Evolutionary conservation across 2,113 vertebrate species (phyloP).

Genomic region (Anoura caudifer): DNA sequence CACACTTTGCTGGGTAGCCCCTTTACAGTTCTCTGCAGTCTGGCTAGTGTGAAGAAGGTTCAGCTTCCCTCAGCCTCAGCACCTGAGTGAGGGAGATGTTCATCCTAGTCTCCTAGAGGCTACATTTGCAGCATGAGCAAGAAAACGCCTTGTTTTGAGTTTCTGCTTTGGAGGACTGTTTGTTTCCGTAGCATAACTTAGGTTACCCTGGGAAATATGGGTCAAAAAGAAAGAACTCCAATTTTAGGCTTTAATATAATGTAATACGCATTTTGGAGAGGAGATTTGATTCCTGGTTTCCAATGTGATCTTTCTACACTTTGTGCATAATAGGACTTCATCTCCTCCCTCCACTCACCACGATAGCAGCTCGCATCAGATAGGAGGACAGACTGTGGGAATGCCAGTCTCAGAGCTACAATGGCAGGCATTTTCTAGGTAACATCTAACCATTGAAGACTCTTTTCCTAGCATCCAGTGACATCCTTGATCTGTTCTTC

Average conservation of each 20-base stretch:
- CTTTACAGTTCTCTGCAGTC: neutral
- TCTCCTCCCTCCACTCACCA: neutral
- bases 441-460: neutral
- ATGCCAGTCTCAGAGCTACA: too few relatives aligned
- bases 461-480: neutral
- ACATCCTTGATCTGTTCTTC: neutral
- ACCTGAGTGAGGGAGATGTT: neutral
- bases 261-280: neutral
- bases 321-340: neutral
- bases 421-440: neutral
- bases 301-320: neutral
- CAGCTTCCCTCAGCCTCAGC: neutral
- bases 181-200: neutral
- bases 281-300: neutral
- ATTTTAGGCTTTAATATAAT: neutral
- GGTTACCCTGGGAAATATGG: neutral
- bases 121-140: too few relatives aligned
- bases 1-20: fast-evolving
- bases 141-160: neutral
- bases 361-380: fast-evolving
- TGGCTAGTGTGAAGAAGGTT: too few relatives aligned
- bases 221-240: neutral
- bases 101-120: neutral
- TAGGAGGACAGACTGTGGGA: too few relatives aligned
- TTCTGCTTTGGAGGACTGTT: neutral